A percentile compares a stretch with the other conserved stretches of the same genome.
Conservation (phyloP, 2,888 invertebrate genomes). For the Halocaridina rubra region DNA sequence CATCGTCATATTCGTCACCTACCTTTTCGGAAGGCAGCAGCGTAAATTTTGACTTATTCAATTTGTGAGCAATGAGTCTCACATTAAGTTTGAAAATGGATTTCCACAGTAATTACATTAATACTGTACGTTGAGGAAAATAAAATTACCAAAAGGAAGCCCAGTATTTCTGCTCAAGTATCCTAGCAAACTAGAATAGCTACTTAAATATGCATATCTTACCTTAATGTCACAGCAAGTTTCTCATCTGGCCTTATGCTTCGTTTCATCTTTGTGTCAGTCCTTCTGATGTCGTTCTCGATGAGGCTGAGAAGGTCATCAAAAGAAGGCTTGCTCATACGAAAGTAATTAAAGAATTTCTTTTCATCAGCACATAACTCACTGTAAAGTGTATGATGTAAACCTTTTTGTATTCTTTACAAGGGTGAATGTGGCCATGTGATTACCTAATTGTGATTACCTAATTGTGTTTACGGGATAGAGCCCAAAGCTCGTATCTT, state of each 20-base stretch:
- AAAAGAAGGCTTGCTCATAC: too few relatives aligned
- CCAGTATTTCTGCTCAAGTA: background rate
- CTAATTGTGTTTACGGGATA: too few relatives aligned
- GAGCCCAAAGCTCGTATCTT: too few relatives aligned
- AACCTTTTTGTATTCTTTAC: too few relatives aligned
- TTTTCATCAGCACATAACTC: too few relatives aligned
- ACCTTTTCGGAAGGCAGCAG: background rate
- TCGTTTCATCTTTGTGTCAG: too few relatives aligned
- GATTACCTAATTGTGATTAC: too few relatives aligned
- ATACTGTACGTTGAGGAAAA: slow-evolving; percentile 1
- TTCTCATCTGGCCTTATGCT: slow-evolving; percentile 23
- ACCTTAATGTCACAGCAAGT: slow-evolving; percentile 23
- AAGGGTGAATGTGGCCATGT: too few relatives aligned
- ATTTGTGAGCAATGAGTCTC: slow-evolving; percentile 2
- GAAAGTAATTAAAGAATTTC: too few relatives aligned
- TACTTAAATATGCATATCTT: background rate
- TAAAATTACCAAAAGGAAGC: background rate
- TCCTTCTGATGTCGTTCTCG: too few relatives aligned
- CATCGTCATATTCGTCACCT: slow-evolving; percentile 19
- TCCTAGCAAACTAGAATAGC: slow-evolving; percentile 3
- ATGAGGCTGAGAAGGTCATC: too few relatives aligned
- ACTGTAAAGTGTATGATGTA: too few relatives aligned
- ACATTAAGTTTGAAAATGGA: background rate
- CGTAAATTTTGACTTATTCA: background rate
- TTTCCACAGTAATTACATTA: background rate